A percentile compares a stretch with the other conserved stretches of the same genome.
Evolutionary conservation across 2,113 vertebrate genomes (phyloP).

Genomic region (Eidolon helvum): DNA sequence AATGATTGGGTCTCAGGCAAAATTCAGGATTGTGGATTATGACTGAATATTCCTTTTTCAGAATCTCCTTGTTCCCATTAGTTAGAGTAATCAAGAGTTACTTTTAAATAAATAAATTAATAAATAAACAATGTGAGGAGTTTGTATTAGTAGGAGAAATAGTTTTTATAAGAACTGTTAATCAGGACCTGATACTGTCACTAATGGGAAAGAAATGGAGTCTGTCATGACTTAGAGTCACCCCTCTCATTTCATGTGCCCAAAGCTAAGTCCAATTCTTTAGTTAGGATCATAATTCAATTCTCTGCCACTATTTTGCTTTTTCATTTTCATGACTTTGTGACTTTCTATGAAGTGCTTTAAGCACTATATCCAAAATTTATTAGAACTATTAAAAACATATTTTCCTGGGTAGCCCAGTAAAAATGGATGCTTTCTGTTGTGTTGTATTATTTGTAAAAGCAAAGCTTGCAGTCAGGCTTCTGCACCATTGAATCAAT

Average conservation of each 20-base stretch:
- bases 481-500: neutral
- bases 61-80: neutral
- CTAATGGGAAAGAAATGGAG: neutral
- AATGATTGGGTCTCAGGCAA: neutral
- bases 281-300: neutral
- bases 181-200: neutral
- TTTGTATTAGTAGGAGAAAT: neutral
- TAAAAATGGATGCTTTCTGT: neutral
- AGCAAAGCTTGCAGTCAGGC: neutral
- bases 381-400: neutral
- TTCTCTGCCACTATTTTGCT: neutral
- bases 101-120: neutral
- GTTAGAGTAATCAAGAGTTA: neutral
- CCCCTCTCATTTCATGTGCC: neutral
- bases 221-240: neutral
- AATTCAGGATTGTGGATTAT: neutral
- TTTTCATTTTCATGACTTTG: neutral
- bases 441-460: neutral
- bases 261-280: neutral
- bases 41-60: neutral
- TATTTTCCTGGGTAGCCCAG: neutral
- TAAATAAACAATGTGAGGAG: neutral
- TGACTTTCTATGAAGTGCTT: neutral
- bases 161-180: neutral
- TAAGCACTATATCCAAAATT: neutral